phyloP scores from a whole-genome alignment of 2,113 vertebrate genomes.

The Meriones unguiculatus region DNA sequence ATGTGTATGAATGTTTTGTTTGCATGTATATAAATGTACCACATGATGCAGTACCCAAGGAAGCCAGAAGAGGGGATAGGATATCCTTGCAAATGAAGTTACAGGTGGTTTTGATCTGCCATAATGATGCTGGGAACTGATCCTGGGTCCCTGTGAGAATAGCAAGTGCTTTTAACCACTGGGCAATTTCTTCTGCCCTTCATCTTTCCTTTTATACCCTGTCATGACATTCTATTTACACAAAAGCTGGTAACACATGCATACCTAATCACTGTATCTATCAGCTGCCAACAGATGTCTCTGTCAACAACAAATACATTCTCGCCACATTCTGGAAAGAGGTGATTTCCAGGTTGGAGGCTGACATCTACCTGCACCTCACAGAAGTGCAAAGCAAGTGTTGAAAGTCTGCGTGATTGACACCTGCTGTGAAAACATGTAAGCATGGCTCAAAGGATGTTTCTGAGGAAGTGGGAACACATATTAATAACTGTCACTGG shows the following conservation, averaged over 20 bases:
- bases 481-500: slow-evolving; percentile 4
- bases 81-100: neutral
- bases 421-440: slow-evolving; percentile 33
- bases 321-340: slow-evolving; percentile 32
- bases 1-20: neutral
- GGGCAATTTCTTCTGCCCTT: neutral
- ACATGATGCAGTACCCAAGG: neutral
- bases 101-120: no score
- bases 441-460: neutral
- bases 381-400: slow-evolving; percentile 45
- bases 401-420: slow-evolving; percentile 11
- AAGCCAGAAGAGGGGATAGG: neutral
- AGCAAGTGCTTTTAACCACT: neutral
- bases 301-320: slow-evolving; percentile 55
- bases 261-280: slow-evolving; percentile 28
- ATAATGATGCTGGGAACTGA: neutral
- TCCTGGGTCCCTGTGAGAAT: neutral
- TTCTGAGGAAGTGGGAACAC: slow-evolving; percentile 28
- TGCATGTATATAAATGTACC: neutral
- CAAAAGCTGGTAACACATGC: slow-evolving; percentile 33
- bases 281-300: slow-evolving; percentile 40
- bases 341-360: slow-evolving; percentile 45
- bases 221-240: slow-evolving; percentile 7
- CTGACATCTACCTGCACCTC: slow-evolving; percentile 73
- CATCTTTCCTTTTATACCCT: neutral